Evolutionary conservation across 53 echinoderm and acorn worm species (phyloP).

Genomic region (Antedon mediterranea): DNA sequence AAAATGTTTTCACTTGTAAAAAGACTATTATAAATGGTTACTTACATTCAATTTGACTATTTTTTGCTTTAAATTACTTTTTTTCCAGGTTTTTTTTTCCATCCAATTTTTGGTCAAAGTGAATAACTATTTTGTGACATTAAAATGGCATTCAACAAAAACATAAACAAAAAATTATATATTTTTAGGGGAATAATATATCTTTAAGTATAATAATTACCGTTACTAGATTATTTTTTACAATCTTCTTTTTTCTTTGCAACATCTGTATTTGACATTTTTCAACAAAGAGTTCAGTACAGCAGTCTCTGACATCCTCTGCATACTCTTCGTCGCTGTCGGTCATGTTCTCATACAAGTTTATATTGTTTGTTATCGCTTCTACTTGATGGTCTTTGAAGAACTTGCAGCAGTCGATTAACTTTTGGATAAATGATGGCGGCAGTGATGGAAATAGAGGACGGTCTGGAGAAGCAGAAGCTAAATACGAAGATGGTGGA

Average conservation of each 20-base stretch:
- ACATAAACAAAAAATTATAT: no score
- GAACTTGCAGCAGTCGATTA: constrained; percentile 20
- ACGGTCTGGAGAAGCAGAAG: neutral
- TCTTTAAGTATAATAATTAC: constrained; percentile 9
- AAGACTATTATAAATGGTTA: no score
- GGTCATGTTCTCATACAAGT: constrained; percentile 28
- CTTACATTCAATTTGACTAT: no score
- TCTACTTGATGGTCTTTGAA: constrained; percentile 56
- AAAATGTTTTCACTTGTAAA: no score
- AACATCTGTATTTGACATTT: constrained; percentile 18
- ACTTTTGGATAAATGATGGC: constrained; percentile 36
- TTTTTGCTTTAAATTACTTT: no score
- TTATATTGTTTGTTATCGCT: constrained; percentile 56
- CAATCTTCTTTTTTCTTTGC: constrained; percentile 26
- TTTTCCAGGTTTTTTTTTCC: no score
- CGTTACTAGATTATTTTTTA: constrained; percentile 5
- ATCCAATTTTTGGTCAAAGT: no score
- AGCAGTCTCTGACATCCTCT: constrained; percentile 23
- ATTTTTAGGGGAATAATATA: no score
- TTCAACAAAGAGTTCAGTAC: constrained; percentile 22
- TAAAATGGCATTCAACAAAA: no score
- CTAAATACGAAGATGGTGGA: neutral
- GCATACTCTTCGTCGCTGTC: constrained; percentile 15
- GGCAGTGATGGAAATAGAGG: constrained; percentile 41
- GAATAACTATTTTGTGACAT: no score